These are phyloP conservation scores for Candidula unifasciata DNA, from an alignment of 2,888 invertebrate genomes.

Conservation along the genomic window DNA sequence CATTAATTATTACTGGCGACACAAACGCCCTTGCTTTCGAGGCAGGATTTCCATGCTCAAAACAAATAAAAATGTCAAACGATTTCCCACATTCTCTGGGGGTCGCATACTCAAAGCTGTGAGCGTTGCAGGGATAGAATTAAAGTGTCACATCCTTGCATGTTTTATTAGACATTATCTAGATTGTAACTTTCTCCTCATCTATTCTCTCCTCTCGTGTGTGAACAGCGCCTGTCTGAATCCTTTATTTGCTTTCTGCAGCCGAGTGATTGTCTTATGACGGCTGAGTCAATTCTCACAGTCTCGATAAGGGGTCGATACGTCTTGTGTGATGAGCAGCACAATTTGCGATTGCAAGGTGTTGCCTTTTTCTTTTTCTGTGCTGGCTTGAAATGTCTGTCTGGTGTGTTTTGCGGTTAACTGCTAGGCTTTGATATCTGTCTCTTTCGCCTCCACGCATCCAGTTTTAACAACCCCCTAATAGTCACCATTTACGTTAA, in stretches of 20 bases:
- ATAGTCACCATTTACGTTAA: too few species aligned
- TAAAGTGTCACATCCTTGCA: conserved; percentile 11
- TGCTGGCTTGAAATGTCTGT: too few species aligned
- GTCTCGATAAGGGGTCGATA: background rate
- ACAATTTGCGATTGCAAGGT: background rate
- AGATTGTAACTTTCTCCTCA: background rate
- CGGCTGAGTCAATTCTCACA: background rate
- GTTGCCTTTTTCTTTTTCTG: background rate
- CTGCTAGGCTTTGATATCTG: too few species aligned
- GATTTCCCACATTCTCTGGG: background rate
- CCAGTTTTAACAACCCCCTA: too few species aligned
- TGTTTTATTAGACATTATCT: conserved; percentile 2
- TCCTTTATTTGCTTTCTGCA: too few species aligned
- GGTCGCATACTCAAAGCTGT: background rate
- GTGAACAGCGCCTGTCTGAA: too few species aligned
- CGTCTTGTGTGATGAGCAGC: background rate
- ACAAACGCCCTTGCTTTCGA: background rate
- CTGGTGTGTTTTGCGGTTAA: too few species aligned
- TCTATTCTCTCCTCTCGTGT: background rate
- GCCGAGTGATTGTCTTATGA: background rate
- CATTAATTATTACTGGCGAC: conserved; percentile 28
- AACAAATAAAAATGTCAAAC: conserved; percentile 34
- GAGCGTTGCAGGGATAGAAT: background rate
- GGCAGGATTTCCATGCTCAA: background rate
- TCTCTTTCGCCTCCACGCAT: too few species aligned